Evolutionary conservation across 2,888 invertebrate species (phyloP).

Genomic region (Idaea dimidiata): DNA sequence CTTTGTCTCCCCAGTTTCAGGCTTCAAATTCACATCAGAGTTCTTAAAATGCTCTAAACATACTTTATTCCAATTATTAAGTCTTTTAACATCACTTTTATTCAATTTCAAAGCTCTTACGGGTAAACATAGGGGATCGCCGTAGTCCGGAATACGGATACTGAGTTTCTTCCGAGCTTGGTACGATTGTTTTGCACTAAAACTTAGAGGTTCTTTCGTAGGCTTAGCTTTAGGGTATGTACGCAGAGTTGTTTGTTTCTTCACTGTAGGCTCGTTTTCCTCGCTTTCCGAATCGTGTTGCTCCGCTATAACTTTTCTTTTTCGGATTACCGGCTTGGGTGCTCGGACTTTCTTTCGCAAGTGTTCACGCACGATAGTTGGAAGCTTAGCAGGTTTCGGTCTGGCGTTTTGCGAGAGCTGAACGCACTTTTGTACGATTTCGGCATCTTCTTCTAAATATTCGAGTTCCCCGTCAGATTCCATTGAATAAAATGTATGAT

Average conservation of each 20-base stretch:
- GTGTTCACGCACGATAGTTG: constrained; percentile 28
- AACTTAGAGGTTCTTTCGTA: constrained; percentile 8
- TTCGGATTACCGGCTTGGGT: constrained; percentile 18
- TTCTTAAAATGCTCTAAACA: constrained; percentile 61
- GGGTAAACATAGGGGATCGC: constrained; percentile 67
- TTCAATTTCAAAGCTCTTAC: constrained; percentile 51
- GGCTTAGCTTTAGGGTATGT: constrained; percentile 25
- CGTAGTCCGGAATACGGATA: constrained; percentile 64
- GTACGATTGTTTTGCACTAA: constrained; percentile 21
- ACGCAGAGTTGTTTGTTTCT: constrained; percentile 24
- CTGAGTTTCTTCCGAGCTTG: constrained; percentile 40
- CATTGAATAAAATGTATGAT: constrained; percentile 32
- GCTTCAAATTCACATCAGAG: constrained; percentile 45
- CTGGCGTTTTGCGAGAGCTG: constrained; percentile 30
- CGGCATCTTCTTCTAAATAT: constrained; percentile 73
- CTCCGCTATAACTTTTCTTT: constrained; percentile 40
- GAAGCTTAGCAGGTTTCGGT: constrained; percentile 12
- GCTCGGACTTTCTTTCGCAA: constrained; percentile 12
- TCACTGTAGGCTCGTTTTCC: constrained; percentile 42
- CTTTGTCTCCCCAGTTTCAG: constrained; percentile 45
- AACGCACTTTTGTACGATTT: constrained; percentile 67
- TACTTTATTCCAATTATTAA: constrained; percentile 63
- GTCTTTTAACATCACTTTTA: constrained; percentile 43
- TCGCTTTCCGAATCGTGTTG: constrained; percentile 67
- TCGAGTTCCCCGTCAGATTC: constrained; percentile 65